Percentiles rank a stretch among this genome's conserved stretches.
Evolutionary conservation across 2,797 vertebrate genomes (phyloP).

Genomic region (Anguilla obscura): DNA sequence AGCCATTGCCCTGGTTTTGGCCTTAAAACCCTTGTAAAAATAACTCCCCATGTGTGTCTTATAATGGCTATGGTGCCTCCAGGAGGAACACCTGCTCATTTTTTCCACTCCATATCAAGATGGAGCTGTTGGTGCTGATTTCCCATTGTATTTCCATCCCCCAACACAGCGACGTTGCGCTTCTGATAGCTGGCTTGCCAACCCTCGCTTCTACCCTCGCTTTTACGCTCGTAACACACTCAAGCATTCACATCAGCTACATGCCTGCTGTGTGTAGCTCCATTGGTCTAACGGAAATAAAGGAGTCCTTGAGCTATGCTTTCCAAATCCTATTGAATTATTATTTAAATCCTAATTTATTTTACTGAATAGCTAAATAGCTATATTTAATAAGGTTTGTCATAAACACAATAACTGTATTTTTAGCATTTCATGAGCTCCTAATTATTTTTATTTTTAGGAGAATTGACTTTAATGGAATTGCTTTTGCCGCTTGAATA

Average conservation of each 20-base stretch:
- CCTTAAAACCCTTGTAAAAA: background rate
- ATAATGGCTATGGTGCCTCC: background rate
- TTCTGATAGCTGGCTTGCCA: background rate
- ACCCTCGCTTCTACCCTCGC: background rate
- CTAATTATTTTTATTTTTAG: no score
- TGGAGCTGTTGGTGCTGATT: no score
- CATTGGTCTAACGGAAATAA: background rate
- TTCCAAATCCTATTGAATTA: background rate
- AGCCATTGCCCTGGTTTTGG: background rate
- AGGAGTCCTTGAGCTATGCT: background rate
- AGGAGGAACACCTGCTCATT: background rate
- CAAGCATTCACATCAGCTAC: background rate
- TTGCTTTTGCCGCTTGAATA: no score
- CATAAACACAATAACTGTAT: background rate
- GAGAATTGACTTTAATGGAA: no score
- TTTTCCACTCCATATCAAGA: no score
- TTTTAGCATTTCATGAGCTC: no score
- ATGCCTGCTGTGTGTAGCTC: background rate
- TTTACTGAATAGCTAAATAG: background rate
- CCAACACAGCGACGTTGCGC: background rate
- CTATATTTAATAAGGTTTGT: background rate
- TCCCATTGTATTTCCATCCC: background rate
- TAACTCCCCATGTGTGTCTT: background rate
- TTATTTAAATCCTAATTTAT: background rate
- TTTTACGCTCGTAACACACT: background rate